These are phyloP conservation scores for Cyclophora albipunctata DNA, from an alignment of 2,888 invertebrate species.

Conservation along the genomic window DNA sequence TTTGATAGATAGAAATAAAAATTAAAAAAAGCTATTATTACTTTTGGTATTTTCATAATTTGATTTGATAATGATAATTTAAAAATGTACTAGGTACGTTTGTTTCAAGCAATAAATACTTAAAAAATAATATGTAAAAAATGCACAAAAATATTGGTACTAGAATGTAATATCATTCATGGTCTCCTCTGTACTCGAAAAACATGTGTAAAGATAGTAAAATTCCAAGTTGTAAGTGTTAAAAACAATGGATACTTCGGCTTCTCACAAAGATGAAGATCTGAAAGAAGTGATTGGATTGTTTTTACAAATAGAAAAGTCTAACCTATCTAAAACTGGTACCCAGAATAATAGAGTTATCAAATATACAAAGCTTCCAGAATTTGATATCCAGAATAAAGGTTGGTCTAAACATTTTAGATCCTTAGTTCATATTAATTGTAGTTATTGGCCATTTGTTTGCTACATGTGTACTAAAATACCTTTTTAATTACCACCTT, in stretches of 20 bases:
- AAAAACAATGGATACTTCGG: slow-evolving; percentile 57
- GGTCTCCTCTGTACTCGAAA: too few species aligned
- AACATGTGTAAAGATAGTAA: too few species aligned
- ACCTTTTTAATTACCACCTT: too few species aligned
- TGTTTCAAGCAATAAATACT: too few species aligned
- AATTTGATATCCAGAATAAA: slow-evolving; percentile 42
- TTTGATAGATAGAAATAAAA: too few species aligned
- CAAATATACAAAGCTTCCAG: slow-evolving; percentile 61
- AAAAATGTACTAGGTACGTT: too few species aligned
- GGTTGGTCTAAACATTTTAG: slow-evolving; percentile 29
- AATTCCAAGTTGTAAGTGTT: not conserved
- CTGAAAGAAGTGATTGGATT: slow-evolving; percentile 38
- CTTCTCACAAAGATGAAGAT: slow-evolving; percentile 42
- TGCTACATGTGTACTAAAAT: not conserved
- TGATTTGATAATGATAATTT: too few species aligned
- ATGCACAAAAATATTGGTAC: too few species aligned
- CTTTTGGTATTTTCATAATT: too few species aligned
- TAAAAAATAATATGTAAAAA: too few species aligned
- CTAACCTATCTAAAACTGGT: slow-evolving; percentile 23
- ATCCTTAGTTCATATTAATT: not conserved
- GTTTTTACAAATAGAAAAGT: slow-evolving; percentile 38
- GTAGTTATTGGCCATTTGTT: not conserved
- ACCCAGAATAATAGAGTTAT: slow-evolving; percentile 42
- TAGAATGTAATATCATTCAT: too few species aligned
- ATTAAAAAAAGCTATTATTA: too few species aligned